phyloP scores from a whole-genome alignment of 2,113 vertebrate genomes.

The Equus przewalskii region DNA sequence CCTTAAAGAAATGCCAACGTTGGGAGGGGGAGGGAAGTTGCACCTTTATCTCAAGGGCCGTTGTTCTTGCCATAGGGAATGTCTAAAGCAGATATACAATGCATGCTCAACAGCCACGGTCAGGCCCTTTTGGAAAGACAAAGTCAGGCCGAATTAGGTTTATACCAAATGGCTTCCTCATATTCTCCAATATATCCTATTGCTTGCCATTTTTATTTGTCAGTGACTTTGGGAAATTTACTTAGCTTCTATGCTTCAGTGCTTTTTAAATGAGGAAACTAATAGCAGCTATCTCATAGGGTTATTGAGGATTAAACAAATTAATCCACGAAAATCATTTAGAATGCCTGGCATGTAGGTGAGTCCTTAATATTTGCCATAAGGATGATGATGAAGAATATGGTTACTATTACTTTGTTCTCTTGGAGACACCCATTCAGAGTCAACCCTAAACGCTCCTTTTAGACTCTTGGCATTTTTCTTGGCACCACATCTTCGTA shows the following conservation, averaged over 20 bases:
- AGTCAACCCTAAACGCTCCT: background rate
- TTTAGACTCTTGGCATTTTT: background rate
- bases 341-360: background rate
- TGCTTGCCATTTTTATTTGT: too few species aligned
- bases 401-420: background rate
- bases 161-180: too few species aligned
- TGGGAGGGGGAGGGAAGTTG: too few species aligned
- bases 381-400: background rate
- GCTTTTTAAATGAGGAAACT: constrained; percentile 55
- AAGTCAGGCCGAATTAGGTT: too few species aligned
- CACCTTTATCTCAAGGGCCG: too few species aligned
- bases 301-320: constrained; percentile 54
- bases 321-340: background rate
- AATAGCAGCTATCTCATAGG: constrained; percentile 36
- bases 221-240: background rate
- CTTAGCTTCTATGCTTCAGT: constrained; percentile 13
- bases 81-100: too few species aligned
- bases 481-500: background rate
- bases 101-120: too few species aligned
- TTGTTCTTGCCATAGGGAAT: too few species aligned
- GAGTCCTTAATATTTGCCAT: background rate
- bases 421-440: background rate
- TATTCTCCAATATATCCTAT: too few species aligned
- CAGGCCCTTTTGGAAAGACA: too few species aligned
- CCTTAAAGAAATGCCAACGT: too few species aligned